phyloP scores from a whole-genome alignment of 2,888 invertebrate species.

The Melitaea athalia region DNA sequence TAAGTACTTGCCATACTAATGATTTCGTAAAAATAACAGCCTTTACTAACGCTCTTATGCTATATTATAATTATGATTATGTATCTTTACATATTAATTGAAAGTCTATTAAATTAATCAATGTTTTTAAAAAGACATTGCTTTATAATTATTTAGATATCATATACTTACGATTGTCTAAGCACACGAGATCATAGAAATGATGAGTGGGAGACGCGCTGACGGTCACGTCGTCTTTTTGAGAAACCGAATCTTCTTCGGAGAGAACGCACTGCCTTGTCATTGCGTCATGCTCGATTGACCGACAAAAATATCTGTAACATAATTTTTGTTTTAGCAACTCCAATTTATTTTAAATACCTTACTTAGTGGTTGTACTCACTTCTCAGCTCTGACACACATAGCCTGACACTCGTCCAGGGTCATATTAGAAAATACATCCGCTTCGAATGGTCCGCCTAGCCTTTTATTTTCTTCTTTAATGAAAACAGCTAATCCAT shows the following conservation, averaged over 20 bases:
- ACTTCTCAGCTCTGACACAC: slow-evolving; percentile 93
- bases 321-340: neutral
- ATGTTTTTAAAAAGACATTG: slow-evolving; percentile 27
- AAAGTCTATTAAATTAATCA: neutral
- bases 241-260: slow-evolving; percentile 94
- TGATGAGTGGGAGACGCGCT: slow-evolving; percentile 93
- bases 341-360: neutral
- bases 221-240: slow-evolving; percentile 92
- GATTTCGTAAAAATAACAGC: no score
- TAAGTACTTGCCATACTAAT: no score
- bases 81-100: no score
- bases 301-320: slow-evolving; percentile 90
- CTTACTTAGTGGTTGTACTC: slow-evolving; percentile 48
- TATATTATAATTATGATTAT: no score
- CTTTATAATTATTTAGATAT: slow-evolving; percentile 27
- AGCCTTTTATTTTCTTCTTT: slow-evolving; percentile 94
- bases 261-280: slow-evolving; percentile 93
- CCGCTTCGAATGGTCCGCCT: slow-evolving; percentile 94
- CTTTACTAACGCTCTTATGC: no score
- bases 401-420: slow-evolving; percentile 93
- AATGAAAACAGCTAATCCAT: slow-evolving; percentile 92
- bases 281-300: slow-evolving; percentile 94
- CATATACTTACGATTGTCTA: slow-evolving; percentile 91
- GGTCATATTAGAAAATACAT: slow-evolving; percentile 92
- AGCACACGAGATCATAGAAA: slow-evolving; percentile 93